Conservation (phyloP, 2,797 vertebrate genomes). For the Schizopygopsis pylzovi region DNA sequence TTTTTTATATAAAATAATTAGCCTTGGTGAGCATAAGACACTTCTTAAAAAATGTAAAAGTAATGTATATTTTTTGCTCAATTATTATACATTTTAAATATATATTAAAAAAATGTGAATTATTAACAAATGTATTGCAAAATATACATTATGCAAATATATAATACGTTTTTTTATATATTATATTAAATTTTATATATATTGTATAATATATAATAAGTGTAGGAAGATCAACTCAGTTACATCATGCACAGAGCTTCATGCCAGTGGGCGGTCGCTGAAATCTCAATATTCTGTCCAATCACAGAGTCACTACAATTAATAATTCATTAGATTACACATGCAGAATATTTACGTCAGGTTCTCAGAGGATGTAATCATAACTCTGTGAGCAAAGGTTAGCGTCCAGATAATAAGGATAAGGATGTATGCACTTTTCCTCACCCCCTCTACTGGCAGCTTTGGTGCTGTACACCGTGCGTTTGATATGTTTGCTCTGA, state of each 20-base stretch:
- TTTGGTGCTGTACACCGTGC: constrained; percentile 8
- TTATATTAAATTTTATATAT: not conserved
- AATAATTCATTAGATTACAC: not conserved
- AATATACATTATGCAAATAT: not conserved
- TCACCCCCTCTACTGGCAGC: constrained; percentile 57
- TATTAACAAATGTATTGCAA: no score
- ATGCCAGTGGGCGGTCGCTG: not conserved
- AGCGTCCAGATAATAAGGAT: not conserved
- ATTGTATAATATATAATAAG: not conserved
- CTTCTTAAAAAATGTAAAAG: not conserved
- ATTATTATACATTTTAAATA: not conserved
- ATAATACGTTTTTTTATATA: not conserved
- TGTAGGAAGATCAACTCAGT: not conserved
- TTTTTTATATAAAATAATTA: rapidly evolving
- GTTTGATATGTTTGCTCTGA: constrained; percentile 2
- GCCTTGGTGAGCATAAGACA: not conserved
- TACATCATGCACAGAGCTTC: not conserved
- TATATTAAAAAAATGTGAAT: no score
- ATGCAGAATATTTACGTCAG: constrained; percentile 7
- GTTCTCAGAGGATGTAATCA: not conserved
- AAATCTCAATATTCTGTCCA: not conserved
- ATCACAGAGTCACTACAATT: not conserved
- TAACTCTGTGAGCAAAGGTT: not conserved
- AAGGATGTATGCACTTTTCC: not conserved
- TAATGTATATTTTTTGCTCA: not conserved